Evolutionary conservation across 23 tunicate species (phyloP).

Genomic region (Styela plicata): DNA sequence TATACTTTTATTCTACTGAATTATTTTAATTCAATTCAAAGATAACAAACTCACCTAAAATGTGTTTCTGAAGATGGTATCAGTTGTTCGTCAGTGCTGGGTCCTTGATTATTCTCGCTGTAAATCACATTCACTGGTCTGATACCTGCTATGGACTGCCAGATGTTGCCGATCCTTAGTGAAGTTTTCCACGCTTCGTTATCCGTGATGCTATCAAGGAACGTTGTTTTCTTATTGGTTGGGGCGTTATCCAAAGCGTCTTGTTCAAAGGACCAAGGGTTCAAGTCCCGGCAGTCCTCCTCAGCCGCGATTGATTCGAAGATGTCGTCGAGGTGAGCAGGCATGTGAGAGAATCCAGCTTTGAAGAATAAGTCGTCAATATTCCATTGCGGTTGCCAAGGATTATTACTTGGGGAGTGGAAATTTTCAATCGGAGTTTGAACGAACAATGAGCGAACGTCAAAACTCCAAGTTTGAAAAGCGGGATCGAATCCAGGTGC

Average conservation of each 20-base stretch:
- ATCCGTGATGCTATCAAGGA: conserved; percentile 56
- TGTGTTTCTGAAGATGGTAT: conserved; percentile 75
- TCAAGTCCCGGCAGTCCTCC: neutral
- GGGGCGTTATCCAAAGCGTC: neutral
- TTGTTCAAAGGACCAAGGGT: neutral
- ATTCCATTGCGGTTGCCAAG: neutral
- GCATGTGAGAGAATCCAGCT: neutral
- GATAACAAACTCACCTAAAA: conserved; percentile 40
- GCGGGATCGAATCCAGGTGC: neutral
- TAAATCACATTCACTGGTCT: conserved; percentile 77
- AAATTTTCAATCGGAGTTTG: neutral
- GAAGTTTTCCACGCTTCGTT: conserved; percentile 90
- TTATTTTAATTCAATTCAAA: neutral
- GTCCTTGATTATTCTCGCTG: conserved; percentile 59
- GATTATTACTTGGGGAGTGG: neutral
- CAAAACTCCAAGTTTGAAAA: neutral
- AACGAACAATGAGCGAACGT: neutral
- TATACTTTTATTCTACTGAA: too few species aligned
- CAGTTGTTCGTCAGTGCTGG: conserved; percentile 10
- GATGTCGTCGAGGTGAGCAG: neutral
- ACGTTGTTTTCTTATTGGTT: neutral
- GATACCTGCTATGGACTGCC: conserved; percentile 80
- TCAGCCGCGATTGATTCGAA: neutral
- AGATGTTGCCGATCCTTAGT: conserved; percentile 69
- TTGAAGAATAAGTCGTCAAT: neutral